phyloP scores from a whole-genome alignment of 2,888 invertebrate species.

The Andrena praecox region DNA sequence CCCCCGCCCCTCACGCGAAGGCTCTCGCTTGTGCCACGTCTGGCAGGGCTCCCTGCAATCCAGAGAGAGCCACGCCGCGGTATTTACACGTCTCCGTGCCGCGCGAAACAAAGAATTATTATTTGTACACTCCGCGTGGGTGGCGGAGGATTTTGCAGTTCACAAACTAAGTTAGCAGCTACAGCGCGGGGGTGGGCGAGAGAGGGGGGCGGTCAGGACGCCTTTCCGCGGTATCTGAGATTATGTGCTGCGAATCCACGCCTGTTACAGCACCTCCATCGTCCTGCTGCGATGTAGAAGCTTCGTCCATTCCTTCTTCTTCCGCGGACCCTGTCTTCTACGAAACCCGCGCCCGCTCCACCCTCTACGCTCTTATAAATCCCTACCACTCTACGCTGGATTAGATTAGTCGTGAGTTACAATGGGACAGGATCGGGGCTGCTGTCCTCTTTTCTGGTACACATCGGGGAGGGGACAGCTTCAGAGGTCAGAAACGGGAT shows the following conservation, averaged over 20 bases:
- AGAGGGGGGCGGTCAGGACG: conserved; percentile 35
- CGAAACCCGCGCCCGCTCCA: conserved; percentile 66
- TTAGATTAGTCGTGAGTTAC: conserved; percentile 81
- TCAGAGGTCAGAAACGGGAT: no score
- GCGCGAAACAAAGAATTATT: conserved; percentile 84
- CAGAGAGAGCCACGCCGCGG: conserved; percentile 72
- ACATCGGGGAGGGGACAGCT: no score
- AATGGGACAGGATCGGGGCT: conserved; percentile 58
- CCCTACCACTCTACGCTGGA: conserved; percentile 65
- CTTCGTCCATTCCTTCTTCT: conserved; percentile 36
- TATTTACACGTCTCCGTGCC: conserved; percentile 83
- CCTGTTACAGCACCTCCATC: conserved; percentile 71
- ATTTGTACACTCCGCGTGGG: conserved; percentile 82
- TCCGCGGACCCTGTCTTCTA: background rate
- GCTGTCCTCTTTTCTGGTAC: no score
- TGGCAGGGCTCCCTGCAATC: conserved; percentile 64
- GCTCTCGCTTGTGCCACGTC: conserved; percentile 63
- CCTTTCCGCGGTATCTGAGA: conserved; percentile 75
- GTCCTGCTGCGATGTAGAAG: conserved; percentile 54
- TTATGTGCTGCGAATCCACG: conserved; percentile 79
- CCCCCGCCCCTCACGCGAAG: conserved; percentile 19
- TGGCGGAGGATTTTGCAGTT: conserved; percentile 83
- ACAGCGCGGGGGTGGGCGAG: conserved; percentile 67
- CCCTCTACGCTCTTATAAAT: conserved; percentile 75
- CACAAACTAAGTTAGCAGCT: conserved; percentile 83